A percentile compares a stretch with the other conserved stretches of the same genome.
phyloP scores from a whole-genome alignment of 2,797 vertebrate genomes.

The Phrynocephalus vlangalii region DNA sequence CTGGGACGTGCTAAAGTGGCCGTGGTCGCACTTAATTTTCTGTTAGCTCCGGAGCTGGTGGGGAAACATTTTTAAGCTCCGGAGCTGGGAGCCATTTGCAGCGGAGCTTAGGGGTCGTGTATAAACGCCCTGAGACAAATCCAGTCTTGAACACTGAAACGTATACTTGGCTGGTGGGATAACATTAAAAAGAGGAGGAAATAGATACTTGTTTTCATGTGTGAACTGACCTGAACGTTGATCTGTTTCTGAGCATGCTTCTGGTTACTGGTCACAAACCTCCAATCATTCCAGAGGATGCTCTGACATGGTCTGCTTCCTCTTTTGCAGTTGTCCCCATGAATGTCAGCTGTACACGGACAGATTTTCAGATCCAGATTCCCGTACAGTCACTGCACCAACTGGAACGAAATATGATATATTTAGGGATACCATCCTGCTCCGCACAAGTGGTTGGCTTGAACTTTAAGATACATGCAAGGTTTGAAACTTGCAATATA shows the following conservation, averaged over 20 bases:
- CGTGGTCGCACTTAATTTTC: too few relatives aligned
- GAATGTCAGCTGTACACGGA: slow-evolving; percentile 94
- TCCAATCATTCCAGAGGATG: background rate
- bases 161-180: too few relatives aligned
- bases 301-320: slow-evolving; percentile 7
- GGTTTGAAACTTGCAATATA: slow-evolving; percentile 92
- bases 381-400: slow-evolving; percentile 85
- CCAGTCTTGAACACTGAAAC: too few relatives aligned
- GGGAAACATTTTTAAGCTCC: too few relatives aligned
- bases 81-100: too few relatives aligned
- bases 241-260: background rate
- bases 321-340: slow-evolving; percentile 88
- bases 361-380: slow-evolving; percentile 95
- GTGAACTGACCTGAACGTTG: background rate
- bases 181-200: too few relatives aligned
- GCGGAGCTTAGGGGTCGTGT: too few relatives aligned
- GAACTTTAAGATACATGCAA: slow-evolving; percentile 91
- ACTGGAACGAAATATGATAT: slow-evolving; percentile 90
- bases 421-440: slow-evolving; percentile 91
- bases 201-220: too few relatives aligned
- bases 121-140: too few relatives aligned
- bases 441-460: slow-evolving; percentile 84
- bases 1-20: too few relatives aligned
- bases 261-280: background rate
- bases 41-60: too few relatives aligned